Evolutionary conservation across 1,140 invertebrate genomes (phyloP).

Genomic region (Drosophila orena): DNA sequence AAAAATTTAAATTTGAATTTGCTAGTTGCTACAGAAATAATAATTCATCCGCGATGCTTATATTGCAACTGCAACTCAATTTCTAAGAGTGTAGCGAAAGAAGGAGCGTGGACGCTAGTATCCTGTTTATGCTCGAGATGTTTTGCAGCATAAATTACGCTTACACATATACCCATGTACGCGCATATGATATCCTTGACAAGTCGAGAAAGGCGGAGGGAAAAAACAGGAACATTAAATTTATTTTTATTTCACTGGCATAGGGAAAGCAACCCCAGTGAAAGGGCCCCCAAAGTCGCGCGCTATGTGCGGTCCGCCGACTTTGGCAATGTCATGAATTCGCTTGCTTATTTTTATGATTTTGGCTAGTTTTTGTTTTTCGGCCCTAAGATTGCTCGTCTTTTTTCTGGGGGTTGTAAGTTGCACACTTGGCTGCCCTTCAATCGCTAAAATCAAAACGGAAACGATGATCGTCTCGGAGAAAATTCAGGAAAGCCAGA

Average conservation of each 20-base stretch:
- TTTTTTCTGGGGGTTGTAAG: conserved; percentile 38
- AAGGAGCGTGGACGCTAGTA: conserved; percentile 53
- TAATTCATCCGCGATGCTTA: too few relatives aligned
- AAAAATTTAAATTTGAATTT: too few relatives aligned
- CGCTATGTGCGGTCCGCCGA: conserved; percentile 73
- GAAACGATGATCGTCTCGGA: conserved; percentile 75
- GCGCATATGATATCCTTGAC: conserved; percentile 65
- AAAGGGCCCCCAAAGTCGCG: conserved; percentile 52
- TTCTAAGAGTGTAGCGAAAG: not conserved
- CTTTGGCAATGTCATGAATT: conserved; percentile 78
- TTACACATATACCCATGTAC: conserved; percentile 14
- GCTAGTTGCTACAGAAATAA: too few relatives aligned
- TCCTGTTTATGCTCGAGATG: conserved; percentile 81
- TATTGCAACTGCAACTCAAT: not conserved
- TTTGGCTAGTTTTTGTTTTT: conserved; percentile 76
- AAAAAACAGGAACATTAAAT: conserved; percentile 81
- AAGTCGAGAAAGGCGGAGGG: conserved; percentile 25
- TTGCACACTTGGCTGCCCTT: conserved; percentile 37
- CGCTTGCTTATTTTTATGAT: conserved; percentile 76
- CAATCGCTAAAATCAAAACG: conserved; percentile 53
- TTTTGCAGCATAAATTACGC: conserved; percentile 79
- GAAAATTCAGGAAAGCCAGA: conserved; percentile 68
- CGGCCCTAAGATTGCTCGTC: conserved; percentile 30
- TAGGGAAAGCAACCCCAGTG: conserved; percentile 54
- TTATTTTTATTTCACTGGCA: conserved; percentile 72